These are phyloP conservation scores for Xenentodon cancila DNA, from an alignment of 2,797 vertebrate species.

Conservation along the genomic window DNA sequence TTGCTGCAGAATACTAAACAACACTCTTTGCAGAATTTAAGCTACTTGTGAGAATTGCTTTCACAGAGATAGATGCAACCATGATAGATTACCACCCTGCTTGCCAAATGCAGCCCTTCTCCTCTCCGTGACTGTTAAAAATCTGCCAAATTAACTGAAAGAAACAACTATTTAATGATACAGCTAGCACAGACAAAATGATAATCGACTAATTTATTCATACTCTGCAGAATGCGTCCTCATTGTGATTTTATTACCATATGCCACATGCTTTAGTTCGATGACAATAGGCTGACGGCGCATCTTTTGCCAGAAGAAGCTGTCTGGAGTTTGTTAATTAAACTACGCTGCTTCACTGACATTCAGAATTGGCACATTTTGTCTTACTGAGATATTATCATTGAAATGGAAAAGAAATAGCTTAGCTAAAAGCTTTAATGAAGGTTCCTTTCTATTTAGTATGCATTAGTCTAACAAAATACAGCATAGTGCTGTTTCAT, in stretches of 20 bases:
- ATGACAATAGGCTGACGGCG: slow-evolving; percentile 28
- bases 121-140: slow-evolving; percentile 53
- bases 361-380: slow-evolving; percentile 26
- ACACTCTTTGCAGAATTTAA: slow-evolving; percentile 48
- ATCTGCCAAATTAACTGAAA: slow-evolving; percentile 48
- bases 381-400: slow-evolving; percentile 39
- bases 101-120: slow-evolving; percentile 44
- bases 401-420: slow-evolving; percentile 29
- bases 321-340: slow-evolving; percentile 49
- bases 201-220: slow-evolving; percentile 57
- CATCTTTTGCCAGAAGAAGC: slow-evolving; percentile 26
- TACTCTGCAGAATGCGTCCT: slow-evolving; percentile 39
- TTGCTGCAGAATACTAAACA: slow-evolving; percentile 45
- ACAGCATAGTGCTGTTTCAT: slow-evolving; percentile 2
- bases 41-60: slow-evolving; percentile 55
- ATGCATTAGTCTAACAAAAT: slow-evolving; percentile 12
- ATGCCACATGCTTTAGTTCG: slow-evolving; percentile 33
- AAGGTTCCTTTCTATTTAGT: slow-evolving; percentile 4
- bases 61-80: slow-evolving; percentile 55
- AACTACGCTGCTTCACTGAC: slow-evolving; percentile 35
- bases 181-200: slow-evolving; percentile 49
- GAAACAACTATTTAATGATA: slow-evolving; percentile 58
- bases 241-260: slow-evolving; percentile 40
- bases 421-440: slow-evolving; percentile 8
- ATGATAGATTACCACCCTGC: slow-evolving; percentile 42